Conservation (phyloP, 2,797 vertebrate genomes). For the Acomys russatus region DNA sequence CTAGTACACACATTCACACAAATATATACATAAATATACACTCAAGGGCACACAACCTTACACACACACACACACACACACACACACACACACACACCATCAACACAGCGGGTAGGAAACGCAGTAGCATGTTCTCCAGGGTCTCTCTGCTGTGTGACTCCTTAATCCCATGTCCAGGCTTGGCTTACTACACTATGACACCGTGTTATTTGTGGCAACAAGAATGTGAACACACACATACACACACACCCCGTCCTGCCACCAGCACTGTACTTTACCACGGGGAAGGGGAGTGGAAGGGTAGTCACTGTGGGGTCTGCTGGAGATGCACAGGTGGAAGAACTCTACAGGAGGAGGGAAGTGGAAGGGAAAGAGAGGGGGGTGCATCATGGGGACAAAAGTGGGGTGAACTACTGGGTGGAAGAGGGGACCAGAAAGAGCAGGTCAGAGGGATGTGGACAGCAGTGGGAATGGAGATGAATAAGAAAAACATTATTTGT, state of each 20-base stretch:
- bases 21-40: not conserved
- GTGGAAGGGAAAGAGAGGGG: not conserved
- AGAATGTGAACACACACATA: not conserved
- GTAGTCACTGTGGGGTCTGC: not conserved
- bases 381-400: not conserved
- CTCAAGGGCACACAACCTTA: not conserved
- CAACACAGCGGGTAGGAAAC: not conserved
- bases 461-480: not conserved
- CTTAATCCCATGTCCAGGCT: slow-evolving; percentile 2
- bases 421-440: not conserved
- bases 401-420: not conserved
- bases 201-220: not conserved
- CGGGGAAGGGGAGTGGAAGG: not conserved
- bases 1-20: not conserved
- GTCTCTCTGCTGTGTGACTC: not conserved
- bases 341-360: not conserved
- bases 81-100: not conserved
- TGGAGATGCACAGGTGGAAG: too few relatives aligned
- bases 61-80: not conserved
- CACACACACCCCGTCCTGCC: not conserved
- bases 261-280: not conserved
- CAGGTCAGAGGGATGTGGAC: not conserved
- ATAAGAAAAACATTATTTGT: not conserved
- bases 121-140: not conserved
- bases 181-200: not conserved